phyloP scores from a whole-genome alignment of 1,140 invertebrate genomes.

The Rhynchophorus ferrugineus region DNA sequence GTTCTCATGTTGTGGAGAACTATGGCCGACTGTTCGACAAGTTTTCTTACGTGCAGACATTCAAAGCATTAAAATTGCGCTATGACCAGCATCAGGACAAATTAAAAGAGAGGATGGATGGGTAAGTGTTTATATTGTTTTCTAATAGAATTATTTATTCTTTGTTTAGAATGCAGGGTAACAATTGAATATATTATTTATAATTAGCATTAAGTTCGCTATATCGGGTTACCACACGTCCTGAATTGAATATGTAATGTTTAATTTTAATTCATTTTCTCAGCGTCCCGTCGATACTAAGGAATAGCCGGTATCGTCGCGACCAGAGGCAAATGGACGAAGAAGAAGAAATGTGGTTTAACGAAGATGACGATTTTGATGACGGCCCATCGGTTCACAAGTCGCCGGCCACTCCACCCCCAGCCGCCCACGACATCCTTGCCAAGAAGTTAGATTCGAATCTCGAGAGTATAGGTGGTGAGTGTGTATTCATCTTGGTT shows the following conservation, averaged over 20 bases:
- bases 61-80: constrained; percentile 81
- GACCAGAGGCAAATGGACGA: constrained; percentile 91
- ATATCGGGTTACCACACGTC: no score
- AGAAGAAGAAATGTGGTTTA: constrained; percentile 99
- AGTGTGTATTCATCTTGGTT: no score
- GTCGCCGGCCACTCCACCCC: constrained; percentile 42
- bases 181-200: no score
- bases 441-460: constrained; percentile 50
- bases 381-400: constrained; percentile 59
- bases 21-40: constrained; percentile 89
- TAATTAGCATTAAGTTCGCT: no score
- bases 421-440: constrained; percentile 31
- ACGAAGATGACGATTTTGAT: constrained; percentile 91
- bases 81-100: constrained; percentile 95
- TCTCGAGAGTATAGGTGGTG: constrained; percentile 50
- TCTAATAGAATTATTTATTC: no score
- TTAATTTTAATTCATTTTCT: no score
- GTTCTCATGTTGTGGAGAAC: constrained; percentile 89
- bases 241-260: no score
- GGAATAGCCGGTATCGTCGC: constrained; percentile 74
- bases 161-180: background rate
- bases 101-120: constrained; percentile 73
- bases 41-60: constrained; percentile 95
- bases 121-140: no score
- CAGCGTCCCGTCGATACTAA: constrained; percentile 66